These are phyloP conservation scores for Galerucella pusilla DNA, from an alignment of 2,888 invertebrate species.

Conservation along the genomic window DNA sequence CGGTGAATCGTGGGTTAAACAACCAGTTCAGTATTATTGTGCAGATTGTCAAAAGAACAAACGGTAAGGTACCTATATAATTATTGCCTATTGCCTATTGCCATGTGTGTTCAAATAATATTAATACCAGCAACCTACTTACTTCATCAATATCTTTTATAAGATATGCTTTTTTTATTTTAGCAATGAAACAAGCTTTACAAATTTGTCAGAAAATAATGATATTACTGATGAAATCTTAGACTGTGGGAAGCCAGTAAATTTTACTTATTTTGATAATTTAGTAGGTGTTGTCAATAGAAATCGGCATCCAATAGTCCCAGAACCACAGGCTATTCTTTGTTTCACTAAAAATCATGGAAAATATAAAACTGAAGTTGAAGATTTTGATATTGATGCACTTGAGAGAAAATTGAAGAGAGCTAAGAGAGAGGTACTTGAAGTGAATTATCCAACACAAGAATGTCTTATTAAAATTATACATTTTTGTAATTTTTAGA, in stretches of 20 bases:
- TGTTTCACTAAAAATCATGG: constrained; percentile 78
- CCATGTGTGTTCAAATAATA: background rate
- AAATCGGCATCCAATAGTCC: constrained; percentile 83
- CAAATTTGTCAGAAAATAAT: constrained; percentile 32
- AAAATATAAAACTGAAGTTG: constrained; percentile 69
- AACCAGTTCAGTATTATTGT: constrained; percentile 74
- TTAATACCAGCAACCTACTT: too few relatives aligned
- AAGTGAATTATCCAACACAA: background rate
- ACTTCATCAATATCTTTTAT: too few relatives aligned
- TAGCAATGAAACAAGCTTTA: constrained; percentile 38
- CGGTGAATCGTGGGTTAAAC: constrained; percentile 75
- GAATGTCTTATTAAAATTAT: background rate
- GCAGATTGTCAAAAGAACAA: constrained; percentile 66
- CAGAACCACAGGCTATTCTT: constrained; percentile 84
- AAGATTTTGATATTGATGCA: constrained; percentile 78
- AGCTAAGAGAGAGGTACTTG: constrained; percentile 76
- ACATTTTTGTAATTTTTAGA: constrained; percentile 62
- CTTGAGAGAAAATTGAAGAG: constrained; percentile 80
- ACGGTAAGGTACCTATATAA: background rate
- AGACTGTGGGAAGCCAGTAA: constrained; percentile 87
- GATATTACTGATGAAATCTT: constrained; percentile 72
- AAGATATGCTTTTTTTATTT: constrained; percentile 12
- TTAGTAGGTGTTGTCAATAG: constrained; percentile 86
- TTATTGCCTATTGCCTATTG: background rate
- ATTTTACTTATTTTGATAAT: constrained; percentile 90